Percentiles rank a stretch among this genome's conserved stretches.
Evolutionary conservation across 2,113 vertebrate genomes (phyloP).

Genomic region (Candoia aspera): DNA sequence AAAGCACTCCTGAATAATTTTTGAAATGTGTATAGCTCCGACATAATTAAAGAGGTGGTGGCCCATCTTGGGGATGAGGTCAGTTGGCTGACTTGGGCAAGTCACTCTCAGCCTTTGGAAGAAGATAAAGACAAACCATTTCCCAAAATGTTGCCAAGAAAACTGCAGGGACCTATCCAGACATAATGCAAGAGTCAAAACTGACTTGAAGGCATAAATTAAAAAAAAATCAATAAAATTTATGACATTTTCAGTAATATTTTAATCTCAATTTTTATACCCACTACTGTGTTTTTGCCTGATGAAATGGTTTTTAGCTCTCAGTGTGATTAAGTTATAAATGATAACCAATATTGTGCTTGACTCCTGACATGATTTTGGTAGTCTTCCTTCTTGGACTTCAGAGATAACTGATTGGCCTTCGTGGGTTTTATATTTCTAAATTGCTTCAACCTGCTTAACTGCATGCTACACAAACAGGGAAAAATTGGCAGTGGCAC

Average conservation of each 20-base stretch:
- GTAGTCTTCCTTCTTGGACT: background rate
- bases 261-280: background rate
- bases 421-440: background rate
- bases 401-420: background rate
- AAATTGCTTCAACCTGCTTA: background rate
- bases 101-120: background rate
- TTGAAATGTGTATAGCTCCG: too few species aligned
- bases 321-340: background rate
- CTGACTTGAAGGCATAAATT: background rate
- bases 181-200: background rate
- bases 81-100: background rate
- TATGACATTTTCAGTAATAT: background rate
- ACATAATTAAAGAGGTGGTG: too few species aligned
- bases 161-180: background rate
- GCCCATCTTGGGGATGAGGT: background rate
- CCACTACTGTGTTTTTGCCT: background rate
- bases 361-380: background rate
- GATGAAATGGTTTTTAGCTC: background rate
- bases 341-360: background rate
- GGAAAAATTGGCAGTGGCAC: background rate
- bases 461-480: background rate
- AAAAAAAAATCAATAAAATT: background rate
- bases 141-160: background rate
- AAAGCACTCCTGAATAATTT: too few species aligned
- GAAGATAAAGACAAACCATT: background rate